Conservation (phyloP, 2,888 invertebrate species). For the Stictocephala bisonia region DNA sequence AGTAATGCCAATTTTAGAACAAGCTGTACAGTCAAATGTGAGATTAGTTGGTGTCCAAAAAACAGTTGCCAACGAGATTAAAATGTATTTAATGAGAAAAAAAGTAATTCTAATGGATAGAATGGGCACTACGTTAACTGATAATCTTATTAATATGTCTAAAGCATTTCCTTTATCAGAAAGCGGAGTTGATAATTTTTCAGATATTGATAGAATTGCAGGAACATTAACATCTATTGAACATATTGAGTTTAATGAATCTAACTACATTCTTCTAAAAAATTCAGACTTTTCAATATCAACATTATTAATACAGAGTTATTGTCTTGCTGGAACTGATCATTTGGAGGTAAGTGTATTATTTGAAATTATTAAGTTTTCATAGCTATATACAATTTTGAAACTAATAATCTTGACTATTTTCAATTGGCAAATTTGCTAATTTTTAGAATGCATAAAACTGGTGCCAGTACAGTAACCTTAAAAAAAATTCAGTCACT, state of each 20-base stretch:
- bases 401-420: too few relatives aligned
- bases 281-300: neutral
- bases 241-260: slow-evolving; percentile 3
- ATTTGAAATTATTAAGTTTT: neutral
- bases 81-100: slow-evolving; percentile 44
- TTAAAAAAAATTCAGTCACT: too few relatives aligned
- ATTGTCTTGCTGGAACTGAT: neutral
- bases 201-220: neutral
- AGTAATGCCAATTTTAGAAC: slow-evolving; percentile 25
- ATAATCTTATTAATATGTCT: slow-evolving; percentile 12
- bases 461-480: too few relatives aligned
- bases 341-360: slow-evolving; percentile 20
- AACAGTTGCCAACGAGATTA: slow-evolving; percentile 28
- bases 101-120: slow-evolving; percentile 40
- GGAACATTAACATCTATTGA: slow-evolving; percentile 22
- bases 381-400: neutral
- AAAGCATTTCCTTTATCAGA: slow-evolving; percentile 20
- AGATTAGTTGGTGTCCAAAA: slow-evolving; percentile 45
- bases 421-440: too few relatives aligned
- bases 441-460: too few relatives aligned
- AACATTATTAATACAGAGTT: slow-evolving; percentile 9
- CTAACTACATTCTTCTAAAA: slow-evolving; percentile 6
- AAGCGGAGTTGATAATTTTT: neutral
- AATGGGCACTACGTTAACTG: slow-evolving; percentile 39
- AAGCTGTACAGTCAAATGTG: slow-evolving; percentile 18